These are phyloP conservation scores for Bombus turneri DNA, from an alignment of 1,140 invertebrate species.

Conservation along the genomic window DNA sequence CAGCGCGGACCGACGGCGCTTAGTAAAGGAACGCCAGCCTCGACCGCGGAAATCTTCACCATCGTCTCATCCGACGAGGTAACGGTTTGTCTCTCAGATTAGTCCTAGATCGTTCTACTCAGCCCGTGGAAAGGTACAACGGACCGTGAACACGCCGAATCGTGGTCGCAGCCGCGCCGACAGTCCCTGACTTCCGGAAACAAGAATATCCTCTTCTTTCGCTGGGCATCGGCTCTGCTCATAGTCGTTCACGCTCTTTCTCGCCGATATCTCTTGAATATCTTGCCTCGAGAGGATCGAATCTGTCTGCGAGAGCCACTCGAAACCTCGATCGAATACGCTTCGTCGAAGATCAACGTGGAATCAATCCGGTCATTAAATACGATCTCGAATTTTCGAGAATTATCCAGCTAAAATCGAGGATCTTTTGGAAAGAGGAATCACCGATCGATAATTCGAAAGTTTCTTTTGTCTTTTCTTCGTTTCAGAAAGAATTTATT, in stretches of 20 bases:
- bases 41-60: conserved; percentile 77
- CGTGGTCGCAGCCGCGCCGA: conserved; percentile 13
- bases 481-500: background rate
- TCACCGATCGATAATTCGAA: background rate
- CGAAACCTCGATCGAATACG: background rate
- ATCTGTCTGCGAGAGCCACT: conserved; percentile 7
- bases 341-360: background rate
- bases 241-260: conserved; percentile 19
- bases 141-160: background rate
- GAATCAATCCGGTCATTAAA: background rate
- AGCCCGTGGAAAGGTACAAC: conserved; percentile 11
- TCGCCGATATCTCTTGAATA: background rate
- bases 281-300: conserved; percentile 3
- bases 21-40: conserved; percentile 78
- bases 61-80: conserved; percentile 65
- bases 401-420: background rate
- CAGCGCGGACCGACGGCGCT: conserved; percentile 82
- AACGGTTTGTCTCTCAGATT: conserved; percentile 49
- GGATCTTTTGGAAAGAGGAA: background rate
- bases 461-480: background rate
- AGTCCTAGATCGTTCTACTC: conserved; percentile 2
- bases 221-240: conserved; percentile 23
- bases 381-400: conserved; percentile 6
- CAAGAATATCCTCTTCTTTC: conserved; percentile 12
- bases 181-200: conserved; percentile 44